Evolutionary conservation across 2,113 vertebrate genomes (phyloP), one percentile per base, ranked within the genome.

Genomic region (Petroica traversi): DNA sequence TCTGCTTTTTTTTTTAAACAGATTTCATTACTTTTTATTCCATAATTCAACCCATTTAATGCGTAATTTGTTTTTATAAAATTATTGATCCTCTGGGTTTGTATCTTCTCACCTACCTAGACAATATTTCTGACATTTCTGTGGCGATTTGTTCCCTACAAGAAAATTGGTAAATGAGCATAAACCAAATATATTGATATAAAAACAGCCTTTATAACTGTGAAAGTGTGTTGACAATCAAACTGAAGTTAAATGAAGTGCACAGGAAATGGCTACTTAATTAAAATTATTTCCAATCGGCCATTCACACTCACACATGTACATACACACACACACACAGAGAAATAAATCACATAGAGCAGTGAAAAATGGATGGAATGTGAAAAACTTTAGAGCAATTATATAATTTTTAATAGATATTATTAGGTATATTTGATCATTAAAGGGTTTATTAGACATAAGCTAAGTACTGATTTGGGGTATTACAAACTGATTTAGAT

Each of bases 121-220:
- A 97, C 97, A 99, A 98, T 89, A 99, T 97, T 88, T 99, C 98
- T 86, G 98, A 98, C 97, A 99, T 99, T 98, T 99, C 99, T 98
- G 98, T 98, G 78, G 98, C 99, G 99, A 99, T 99, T 98, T 99
- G 98, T 54, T 99, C 99, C 99, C 99, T 99, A 98, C 79, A 98
- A 98, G 97, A 98, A 98, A 97, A 98, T 96, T 77, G 36, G 93
- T 59, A 96, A 77, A 93, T 69, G 80, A 71, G 92, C 52, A 51
- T 90, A 75, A 94, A 90, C 63, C 67, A 80, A 63, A 79, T 24
- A 34, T 12, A 63, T 14, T 31, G 52, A 78, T 29, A 71, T 34
- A 49, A 85, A 78, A 45, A 0, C 20, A 84, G 25, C 12, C 52
- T 84, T 78, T 66, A 12, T 8, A 71, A 92, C 17, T 16, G 7